Percentiles rank a stretch among this genome's conserved stretches.
phyloP scores from a whole-genome alignment of 2,888 invertebrate genomes.

The Sinopyrophorus schimmeli region DNA sequence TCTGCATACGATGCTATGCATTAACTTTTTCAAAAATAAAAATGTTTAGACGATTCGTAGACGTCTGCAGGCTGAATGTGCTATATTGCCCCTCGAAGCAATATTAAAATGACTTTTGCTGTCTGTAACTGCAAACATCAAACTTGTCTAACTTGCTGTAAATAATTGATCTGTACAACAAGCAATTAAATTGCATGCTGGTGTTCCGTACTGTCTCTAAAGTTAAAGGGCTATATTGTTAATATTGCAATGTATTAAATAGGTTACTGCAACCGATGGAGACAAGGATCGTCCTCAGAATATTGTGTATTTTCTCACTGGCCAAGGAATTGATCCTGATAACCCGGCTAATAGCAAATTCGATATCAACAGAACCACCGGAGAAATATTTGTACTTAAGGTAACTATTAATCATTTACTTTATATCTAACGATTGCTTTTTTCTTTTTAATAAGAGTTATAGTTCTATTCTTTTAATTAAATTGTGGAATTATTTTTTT shows the following conservation, averaged over 20 bases:
- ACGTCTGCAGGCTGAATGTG: no score
- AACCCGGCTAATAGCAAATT: conserved; percentile 95
- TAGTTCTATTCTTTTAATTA: no score
- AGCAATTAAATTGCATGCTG: conserved; percentile 13
- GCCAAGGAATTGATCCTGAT: conserved; percentile 93
- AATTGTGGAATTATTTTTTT: no score
- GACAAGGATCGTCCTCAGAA: conserved; percentile 94
- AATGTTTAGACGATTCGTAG: no score
- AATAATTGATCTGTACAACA: no score
- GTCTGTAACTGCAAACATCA: no score
- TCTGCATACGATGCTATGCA: no score
- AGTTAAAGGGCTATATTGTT: conserved; percentile 23
- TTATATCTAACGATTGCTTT: no score
- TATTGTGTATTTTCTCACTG: conserved; percentile 94
- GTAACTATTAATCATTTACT: conserved; percentile 60
- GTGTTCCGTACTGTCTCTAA: conserved; percentile 23
- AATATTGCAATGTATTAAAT: conserved; percentile 35
- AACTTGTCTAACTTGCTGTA: no score
- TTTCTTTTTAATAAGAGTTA: neutral
- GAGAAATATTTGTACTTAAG: conserved; percentile 94
- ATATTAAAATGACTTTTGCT: no score
- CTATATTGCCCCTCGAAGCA: no score
- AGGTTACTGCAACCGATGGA: conserved; percentile 96
- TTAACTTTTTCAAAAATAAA: no score
- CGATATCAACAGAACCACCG: conserved; percentile 93